Evolutionary conservation across 2,113 vertebrate genomes (phyloP).

Genomic region (Artemisiospiza belli): DNA sequence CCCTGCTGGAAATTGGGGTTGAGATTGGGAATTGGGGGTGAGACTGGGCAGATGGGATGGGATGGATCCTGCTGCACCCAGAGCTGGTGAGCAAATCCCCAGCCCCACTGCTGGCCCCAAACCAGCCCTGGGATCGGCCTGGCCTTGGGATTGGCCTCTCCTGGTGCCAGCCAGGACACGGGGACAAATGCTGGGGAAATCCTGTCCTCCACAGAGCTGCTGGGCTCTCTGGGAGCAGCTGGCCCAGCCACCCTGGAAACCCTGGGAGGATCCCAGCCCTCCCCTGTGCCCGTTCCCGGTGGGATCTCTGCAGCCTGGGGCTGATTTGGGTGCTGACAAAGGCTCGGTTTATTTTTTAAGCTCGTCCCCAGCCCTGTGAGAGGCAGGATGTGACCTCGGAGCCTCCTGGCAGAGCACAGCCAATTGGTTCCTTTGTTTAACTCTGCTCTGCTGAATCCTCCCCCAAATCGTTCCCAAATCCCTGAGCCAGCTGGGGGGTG

Average conservation of each 20-base stretch:
- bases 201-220: rapidly evolving
- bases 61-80: background rate
- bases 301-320: background rate
- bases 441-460: background rate
- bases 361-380: background rate
- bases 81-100: background rate
- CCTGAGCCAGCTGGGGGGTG: rapidly evolving
- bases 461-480: background rate
- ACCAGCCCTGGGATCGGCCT: background rate
- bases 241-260: background rate
- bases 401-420: background rate
- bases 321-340: background rate
- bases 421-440: background rate
- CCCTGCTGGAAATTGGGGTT: too few species aligned
- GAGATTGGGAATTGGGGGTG: background rate
- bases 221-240: background rate
- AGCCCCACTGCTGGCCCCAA: background rate
- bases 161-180: background rate
- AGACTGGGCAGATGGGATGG: background rate
- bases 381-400: conserved; percentile 12
- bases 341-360: background rate
- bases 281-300: background rate
- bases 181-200: background rate
- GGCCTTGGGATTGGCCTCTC: rapidly evolving
- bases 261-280: background rate